These are phyloP conservation scores for Cryptoleucopteryx plumbea DNA, from an alignment of 2,113 vertebrate species.

Conservation along the genomic window DNA sequence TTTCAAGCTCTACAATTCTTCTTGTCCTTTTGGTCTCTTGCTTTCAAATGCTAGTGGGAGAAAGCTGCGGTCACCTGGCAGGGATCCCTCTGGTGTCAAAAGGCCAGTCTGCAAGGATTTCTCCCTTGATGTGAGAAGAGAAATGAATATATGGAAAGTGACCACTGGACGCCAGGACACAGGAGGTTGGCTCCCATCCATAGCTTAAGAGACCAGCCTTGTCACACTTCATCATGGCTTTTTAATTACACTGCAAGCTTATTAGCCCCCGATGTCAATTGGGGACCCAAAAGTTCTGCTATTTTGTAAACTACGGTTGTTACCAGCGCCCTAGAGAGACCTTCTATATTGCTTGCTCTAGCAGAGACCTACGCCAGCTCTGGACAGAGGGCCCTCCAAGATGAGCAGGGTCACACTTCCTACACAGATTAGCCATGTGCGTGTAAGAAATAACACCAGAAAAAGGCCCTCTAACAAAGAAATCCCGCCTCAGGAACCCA, in stretches of 20 bases:
- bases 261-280: background rate
- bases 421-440: background rate
- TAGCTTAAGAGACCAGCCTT: background rate
- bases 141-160: background rate
- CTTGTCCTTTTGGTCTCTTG: background rate
- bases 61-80: background rate
- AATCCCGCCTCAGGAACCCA: background rate
- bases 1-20: background rate
- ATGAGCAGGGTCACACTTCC: background rate
- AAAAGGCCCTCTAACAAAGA: background rate
- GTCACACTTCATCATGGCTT: accelerated
- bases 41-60: background rate
- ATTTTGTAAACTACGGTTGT: background rate
- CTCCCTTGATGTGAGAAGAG: background rate
- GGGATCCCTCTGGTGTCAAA: background rate
- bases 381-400: background rate
- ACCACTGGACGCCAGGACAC: background rate
- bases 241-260: background rate
- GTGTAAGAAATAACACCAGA: background rate
- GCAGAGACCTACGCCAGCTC: accelerated
- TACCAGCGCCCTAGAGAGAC: background rate
- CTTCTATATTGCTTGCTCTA: background rate
- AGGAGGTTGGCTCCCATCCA: background rate
- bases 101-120: background rate
- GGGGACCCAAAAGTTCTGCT: background rate